These are phyloP conservation scores for Enteromius unitaeniatus DNA, from an alignment of 2,797 vertebrate species.

Conservation along the genomic window DNA sequence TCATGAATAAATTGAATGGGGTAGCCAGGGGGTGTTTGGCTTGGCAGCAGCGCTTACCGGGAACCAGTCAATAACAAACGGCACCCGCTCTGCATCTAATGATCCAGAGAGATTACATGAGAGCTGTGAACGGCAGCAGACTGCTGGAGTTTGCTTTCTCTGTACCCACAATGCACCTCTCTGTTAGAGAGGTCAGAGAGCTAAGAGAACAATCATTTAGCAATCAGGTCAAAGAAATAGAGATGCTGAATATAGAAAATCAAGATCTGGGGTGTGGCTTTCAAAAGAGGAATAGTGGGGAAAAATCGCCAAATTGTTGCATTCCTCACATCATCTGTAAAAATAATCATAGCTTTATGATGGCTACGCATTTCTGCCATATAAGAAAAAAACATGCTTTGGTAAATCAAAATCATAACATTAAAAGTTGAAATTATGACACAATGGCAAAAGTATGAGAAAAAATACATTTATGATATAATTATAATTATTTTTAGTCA, in stretches of 20 bases:
- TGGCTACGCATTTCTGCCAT: neutral
- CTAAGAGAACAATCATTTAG: constrained; percentile 30
- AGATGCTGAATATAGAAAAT: constrained; percentile 6
- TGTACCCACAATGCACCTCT: constrained; percentile 21
- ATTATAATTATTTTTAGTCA: neutral
- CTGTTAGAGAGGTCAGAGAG: constrained; percentile 8
- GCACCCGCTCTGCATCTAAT: constrained; percentile 7
- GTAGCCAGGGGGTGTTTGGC: constrained; percentile 70
- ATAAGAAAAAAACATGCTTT: neutral
- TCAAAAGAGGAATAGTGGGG: neutral
- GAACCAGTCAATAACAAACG: constrained; percentile 52
- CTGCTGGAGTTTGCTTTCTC: constrained; percentile 40
- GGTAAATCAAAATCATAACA: neutral
- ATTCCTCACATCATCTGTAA: neutral
- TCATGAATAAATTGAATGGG: constrained; percentile 74
- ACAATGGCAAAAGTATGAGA: neutral
- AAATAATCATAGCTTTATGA: neutral
- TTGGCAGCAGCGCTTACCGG: constrained; percentile 41
- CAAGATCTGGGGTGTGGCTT: neutral
- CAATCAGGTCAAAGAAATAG: neutral
- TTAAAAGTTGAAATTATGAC: neutral
- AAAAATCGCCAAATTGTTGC: neutral
- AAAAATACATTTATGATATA: neutral
- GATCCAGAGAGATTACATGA: constrained; percentile 46
- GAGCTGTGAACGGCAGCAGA: constrained; percentile 16